Conservation (phyloP, 35 echinoderm and acorn worm species). For the Patiria miniata region DNA sequence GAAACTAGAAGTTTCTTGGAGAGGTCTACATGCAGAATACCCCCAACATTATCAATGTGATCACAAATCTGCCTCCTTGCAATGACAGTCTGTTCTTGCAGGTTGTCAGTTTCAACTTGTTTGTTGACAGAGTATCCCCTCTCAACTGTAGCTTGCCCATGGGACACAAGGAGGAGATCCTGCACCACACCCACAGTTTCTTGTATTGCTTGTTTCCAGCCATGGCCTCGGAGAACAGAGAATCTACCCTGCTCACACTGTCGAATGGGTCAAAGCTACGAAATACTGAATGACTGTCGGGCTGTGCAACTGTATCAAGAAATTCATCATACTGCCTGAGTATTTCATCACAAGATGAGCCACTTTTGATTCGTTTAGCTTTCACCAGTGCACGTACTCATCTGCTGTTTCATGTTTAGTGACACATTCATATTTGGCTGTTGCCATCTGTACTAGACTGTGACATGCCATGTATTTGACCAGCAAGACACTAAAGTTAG, state of each 20-base stretch:
- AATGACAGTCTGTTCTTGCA: conserved; percentile 38
- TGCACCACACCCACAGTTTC: conserved; percentile 28
- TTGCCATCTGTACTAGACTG: not conserved
- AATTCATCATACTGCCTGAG: not conserved
- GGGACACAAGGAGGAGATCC: conserved; percentile 50
- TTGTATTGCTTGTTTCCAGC: conserved; percentile 27
- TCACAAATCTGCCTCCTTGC: conserved; percentile 55
- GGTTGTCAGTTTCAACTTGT: conserved; percentile 55
- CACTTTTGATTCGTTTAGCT: conserved; percentile 14
- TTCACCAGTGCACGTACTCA: conserved; percentile 8
- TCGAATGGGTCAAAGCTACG: not conserved
- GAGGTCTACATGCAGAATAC: conserved; percentile 47
- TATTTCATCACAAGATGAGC: conserved; percentile 12
- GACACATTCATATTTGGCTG: conserved; percentile 23
- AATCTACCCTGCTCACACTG: not conserved
- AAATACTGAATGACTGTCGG: conserved; percentile 16
- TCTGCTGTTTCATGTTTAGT: not conserved
- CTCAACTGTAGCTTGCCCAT: conserved; percentile 69
- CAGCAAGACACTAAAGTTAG: no score
- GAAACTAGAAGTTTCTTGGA: conserved; percentile 52
- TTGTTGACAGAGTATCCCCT: conserved; percentile 52
- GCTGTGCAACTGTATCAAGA: not conserved
- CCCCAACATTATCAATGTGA: conserved; percentile 46
- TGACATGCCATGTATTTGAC: conserved; percentile 1
- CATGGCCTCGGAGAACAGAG: conserved; percentile 22